Evolutionary conservation across 2,113 vertebrate species (phyloP), one percentile per base, ranked within the genome.

Genomic region (Heterochromis multidens): DNA sequence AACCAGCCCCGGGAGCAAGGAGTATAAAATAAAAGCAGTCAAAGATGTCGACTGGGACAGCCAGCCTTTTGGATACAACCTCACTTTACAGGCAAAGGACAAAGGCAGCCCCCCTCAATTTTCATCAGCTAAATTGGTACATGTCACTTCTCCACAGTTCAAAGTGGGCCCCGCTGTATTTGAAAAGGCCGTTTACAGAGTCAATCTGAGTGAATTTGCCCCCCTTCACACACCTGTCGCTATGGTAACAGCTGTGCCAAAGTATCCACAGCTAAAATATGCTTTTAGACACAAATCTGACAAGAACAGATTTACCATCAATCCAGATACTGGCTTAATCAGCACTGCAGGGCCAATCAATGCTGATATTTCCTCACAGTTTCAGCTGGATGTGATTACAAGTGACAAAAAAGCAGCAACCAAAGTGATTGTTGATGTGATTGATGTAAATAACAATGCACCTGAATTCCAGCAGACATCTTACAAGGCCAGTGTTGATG

Each of bases 71-170:
- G 98, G 99, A 90, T 99, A 97, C 91, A 99, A 99, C 91, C 96
- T 99, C 81, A 99, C 98, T 8, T 90, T 99, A 74, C 98, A 99
- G 93, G 98, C 98, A 31, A 99, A 98, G 94, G 99, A 99, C 94
- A 99, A 98, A 96, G 99, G 99, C 86, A 96, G 67, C 83, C 98
- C 98, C 10, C 96, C 98, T 1, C 97, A 96, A 31, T 98, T 98
- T 95, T 99, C 98, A 49, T 96, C 97, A 6, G 96, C 96, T 6
- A 98, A 98, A 95, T 95, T 98, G 59, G 95, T 99, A 86, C 97
- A 96, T 21, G 93, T 99, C 83, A 95, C 91, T n/a, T 97, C 98
- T 2, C 96, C 98, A 4, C 96, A 95, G 49, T 98, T 98, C 94
- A 97, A 95, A 93, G 95, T 96, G 49, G 97, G 97, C 49, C 97